Evolutionary conservation across 2,888 invertebrate genomes (phyloP).

Genomic region (Toxonevra muliebris): DNA sequence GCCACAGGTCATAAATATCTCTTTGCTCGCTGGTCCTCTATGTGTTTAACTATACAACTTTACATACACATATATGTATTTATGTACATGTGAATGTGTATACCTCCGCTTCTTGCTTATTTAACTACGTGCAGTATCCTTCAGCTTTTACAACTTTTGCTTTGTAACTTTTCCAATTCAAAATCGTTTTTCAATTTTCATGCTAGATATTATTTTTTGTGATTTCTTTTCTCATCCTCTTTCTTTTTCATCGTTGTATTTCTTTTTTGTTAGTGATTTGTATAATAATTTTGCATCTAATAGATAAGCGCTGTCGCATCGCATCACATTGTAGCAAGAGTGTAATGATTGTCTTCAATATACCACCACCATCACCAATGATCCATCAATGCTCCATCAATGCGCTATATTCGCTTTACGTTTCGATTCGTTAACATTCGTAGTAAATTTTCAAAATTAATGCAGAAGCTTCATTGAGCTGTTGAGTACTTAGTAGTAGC

Average conservation of each 20-base stretch:
- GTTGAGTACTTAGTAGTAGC: slow-evolving; percentile 16
- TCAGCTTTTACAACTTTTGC: slow-evolving; percentile 25
- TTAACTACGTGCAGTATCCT: background rate
- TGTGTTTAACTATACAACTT: too few relatives aligned
- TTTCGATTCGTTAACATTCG: background rate
- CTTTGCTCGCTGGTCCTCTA: too few relatives aligned
- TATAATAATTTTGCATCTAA: background rate
- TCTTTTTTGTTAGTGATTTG: background rate
- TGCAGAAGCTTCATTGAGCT: slow-evolving; percentile 26
- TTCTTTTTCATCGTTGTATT: slow-evolving; percentile 6
- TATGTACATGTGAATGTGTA: slow-evolving; percentile 3
- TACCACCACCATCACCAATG: too few relatives aligned
- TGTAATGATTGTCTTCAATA: too few relatives aligned
- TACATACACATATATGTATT: background rate
- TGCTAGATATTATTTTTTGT: slow-evolving; percentile 3
- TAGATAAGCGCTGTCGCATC: background rate
- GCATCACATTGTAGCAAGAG: background rate
- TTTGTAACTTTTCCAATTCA: background rate
- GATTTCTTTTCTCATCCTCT: slow-evolving; percentile 20
- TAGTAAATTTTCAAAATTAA: background rate
- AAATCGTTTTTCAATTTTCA: too few relatives aligned
- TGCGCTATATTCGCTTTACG: background rate
- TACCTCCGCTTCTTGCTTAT: background rate
- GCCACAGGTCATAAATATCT: too few relatives aligned
- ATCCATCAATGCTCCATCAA: too few relatives aligned